A percentile compares a stretch with the other conserved stretches of the same genome.
These are phyloP conservation scores for Drosophila gaucha DNA, from an alignment of 2,888 invertebrate species.

Conservation along the genomic window DNA sequence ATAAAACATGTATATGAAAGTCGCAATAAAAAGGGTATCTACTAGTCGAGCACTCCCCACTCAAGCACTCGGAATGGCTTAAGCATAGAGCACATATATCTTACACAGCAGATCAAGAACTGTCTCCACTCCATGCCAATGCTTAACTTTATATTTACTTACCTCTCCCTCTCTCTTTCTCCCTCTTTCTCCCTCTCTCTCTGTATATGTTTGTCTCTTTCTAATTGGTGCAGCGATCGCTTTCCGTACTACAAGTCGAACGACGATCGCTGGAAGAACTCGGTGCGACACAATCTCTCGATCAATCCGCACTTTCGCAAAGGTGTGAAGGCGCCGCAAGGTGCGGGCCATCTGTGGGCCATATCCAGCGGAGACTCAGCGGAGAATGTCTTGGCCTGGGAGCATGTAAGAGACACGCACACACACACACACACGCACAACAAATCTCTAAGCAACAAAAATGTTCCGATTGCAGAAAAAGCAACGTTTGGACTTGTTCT, in stretches of 20 bases:
- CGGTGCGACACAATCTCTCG: conserved; percentile 94
- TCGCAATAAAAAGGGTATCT: no score
- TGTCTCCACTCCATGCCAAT: background rate
- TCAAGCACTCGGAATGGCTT: no score
- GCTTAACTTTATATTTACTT: background rate
- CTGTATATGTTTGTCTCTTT: conserved; percentile 13
- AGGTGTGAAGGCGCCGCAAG: conserved; percentile 93
- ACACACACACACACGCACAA: background rate
- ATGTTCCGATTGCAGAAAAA: conserved; percentile 83
- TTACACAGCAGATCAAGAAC: no score
- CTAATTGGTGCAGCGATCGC: conserved; percentile 87
- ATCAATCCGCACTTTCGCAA: conserved; percentile 96
- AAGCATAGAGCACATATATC: background rate
- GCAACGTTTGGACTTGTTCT: conserved; percentile 86
- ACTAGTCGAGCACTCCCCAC: background rate
- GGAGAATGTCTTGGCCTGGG: conserved; percentile 86
- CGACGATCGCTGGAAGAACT: conserved; percentile 97
- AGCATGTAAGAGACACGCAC: conserved; percentile 85
- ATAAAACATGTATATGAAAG: no score
- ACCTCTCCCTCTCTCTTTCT: background rate
- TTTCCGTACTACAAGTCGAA: conserved; percentile 95
- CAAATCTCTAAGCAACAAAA: background rate
- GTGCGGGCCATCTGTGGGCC: conserved; percentile 96
- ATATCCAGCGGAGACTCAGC: conserved; percentile 89
- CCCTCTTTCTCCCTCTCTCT: background rate